Evolutionary conservation across 1,140 invertebrate species (phyloP).

Genomic region (Latrodectus geometricus): DNA sequence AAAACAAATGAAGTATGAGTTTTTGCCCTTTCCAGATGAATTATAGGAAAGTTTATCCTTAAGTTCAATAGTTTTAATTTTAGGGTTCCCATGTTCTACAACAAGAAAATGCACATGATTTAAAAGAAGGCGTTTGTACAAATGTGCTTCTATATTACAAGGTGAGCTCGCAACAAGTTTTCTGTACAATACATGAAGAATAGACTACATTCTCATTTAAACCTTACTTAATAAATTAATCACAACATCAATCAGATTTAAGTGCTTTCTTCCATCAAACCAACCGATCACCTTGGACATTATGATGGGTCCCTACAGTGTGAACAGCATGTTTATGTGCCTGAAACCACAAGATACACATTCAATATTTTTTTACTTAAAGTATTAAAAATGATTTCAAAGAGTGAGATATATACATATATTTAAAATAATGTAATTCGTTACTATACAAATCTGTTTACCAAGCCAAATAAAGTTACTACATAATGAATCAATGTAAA

Average conservation of each 20-base stretch:
- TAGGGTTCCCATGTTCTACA: background rate
- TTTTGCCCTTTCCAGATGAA: background rate
- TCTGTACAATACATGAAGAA: conserved; percentile 51
- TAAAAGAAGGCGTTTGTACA: conserved; percentile 54
- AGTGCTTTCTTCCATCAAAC: conserved; percentile 31
- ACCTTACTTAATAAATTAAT: conserved; percentile 36
- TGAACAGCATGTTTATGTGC: conserved; percentile 59
- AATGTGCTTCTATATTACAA: conserved; percentile 59
- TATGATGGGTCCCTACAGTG: conserved; percentile 54
- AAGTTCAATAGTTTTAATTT: background rate
- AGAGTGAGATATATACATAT: too few species aligned
- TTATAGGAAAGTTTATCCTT: background rate
- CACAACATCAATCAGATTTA: conserved; percentile 10
- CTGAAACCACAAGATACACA: conserved; percentile 19
- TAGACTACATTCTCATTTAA: conserved; percentile 38
- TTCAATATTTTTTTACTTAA: too few species aligned
- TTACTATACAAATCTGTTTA: too few species aligned
- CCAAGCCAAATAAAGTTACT: too few species aligned
- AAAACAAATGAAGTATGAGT: background rate
- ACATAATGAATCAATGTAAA: too few species aligned
- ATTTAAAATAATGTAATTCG: too few species aligned
- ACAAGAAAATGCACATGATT: background rate
- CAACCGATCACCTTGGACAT: conserved; percentile 59
- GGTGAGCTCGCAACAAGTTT: conserved; percentile 46
- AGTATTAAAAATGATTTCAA: too few species aligned